Evolutionary conservation across 2,888 invertebrate genomes (phyloP), one percentile per base, ranked within the genome.

Genomic region (Cyclophora albipunctata): DNA sequence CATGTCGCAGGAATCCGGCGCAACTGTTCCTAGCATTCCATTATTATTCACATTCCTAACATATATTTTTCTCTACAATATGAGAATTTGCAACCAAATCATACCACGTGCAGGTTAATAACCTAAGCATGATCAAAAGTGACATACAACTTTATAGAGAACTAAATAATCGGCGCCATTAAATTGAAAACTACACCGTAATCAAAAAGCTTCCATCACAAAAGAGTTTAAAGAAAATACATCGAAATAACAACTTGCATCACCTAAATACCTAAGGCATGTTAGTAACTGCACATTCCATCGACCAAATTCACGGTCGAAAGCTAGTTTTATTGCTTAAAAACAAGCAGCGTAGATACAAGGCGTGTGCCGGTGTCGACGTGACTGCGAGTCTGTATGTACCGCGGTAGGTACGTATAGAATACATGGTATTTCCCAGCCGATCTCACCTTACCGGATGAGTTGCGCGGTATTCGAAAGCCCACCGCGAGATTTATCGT

Each of bases 401-500:
- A 37, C 37, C 37, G 37, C 37, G 66, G 51, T 73, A 63, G 45
- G 68, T 78, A 71, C 68, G 68, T 75, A 75, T 76, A 78, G 73
- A 71, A 74, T 71, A 70, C 53, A 76, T 79, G 87, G 87, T 86
- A 85, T 86, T 88, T 84, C 87, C 87, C 86, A 84, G 79, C 62
- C 84, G 85, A 84, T 84, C 85, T 86, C 85, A 84, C 84, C 85
- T 84, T 80, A 84, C 71, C 78, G 78, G 81, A 75, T 84, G 82
- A 82, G 84, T 85, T 84, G 85, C 78, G 84, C 78, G 87, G 87
- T 86, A 87, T 88, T 88, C 81, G 87, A 87, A 88, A 88, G 87
- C 87, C 84, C 87, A 85, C 82, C 78, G 75, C 76, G 79, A 85
- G 86, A 88, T 88, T 87, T 86, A 87, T 88, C 79, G 86, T 83